Evolutionary conservation across 2,113 vertebrate species (phyloP).

Genomic region (Sylvicapra grimmia): DNA sequence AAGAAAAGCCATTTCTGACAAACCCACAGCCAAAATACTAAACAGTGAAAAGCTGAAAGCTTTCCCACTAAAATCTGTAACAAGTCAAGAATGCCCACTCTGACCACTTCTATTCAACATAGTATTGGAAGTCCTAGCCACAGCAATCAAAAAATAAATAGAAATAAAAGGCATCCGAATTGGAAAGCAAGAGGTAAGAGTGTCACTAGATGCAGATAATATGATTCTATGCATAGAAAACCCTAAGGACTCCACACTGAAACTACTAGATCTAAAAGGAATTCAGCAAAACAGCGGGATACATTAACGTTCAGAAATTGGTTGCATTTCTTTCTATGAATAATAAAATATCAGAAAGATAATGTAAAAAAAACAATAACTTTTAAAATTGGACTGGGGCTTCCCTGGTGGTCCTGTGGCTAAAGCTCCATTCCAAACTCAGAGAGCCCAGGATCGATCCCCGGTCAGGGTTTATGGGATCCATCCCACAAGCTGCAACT

Average conservation of each 20-base stretch:
- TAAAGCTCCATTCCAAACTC: background rate
- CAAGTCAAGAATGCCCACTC: background rate
- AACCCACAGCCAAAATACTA: background rate
- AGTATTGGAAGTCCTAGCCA: background rate
- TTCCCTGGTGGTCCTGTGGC: background rate
- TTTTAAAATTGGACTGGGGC: background rate
- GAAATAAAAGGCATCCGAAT: background rate
- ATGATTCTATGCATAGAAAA: background rate
- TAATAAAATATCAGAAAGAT: background rate
- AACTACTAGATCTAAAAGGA: background rate
- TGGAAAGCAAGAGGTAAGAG: background rate
- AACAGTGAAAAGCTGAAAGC: background rate
- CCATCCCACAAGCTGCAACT: background rate
- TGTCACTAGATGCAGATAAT: background rate
- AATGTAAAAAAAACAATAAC: background rate
- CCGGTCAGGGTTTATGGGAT: background rate
- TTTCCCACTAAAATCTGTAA: background rate
- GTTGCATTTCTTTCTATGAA: background rate
- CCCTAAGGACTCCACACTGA: background rate
- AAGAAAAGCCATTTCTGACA: background rate
- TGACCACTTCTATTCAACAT: background rate
- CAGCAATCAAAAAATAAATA: background rate
- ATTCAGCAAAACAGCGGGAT: background rate
- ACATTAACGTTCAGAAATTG: background rate
- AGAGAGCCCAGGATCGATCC: background rate